Evolutionary conservation across 2,797 vertebrate genomes (phyloP).

Genomic region (Liparis tanakae): DNA sequence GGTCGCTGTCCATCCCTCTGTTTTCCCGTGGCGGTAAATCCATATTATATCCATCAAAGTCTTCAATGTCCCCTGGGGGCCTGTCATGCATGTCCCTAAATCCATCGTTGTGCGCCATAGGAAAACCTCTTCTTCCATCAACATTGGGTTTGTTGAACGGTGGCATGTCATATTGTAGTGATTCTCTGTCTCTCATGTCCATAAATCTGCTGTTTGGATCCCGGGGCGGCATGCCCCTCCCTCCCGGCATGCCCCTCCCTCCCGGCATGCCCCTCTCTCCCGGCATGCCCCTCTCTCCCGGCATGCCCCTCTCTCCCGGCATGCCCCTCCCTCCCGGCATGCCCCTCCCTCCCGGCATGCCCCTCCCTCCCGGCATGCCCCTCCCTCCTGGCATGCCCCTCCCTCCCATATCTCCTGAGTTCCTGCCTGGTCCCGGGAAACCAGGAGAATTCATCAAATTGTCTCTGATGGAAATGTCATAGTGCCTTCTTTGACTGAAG

Average conservation of each 20-base stretch:
- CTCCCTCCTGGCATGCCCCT: constrained; percentile 71
- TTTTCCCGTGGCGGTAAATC: constrained; percentile 76
- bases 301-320: constrained; percentile 85
- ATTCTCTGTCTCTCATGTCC: constrained; percentile 89
- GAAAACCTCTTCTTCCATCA: constrained; percentile 81
- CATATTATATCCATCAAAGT: constrained; percentile 74
- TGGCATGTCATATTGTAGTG: constrained; percentile 82
- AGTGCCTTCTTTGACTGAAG: constrained; percentile 85
- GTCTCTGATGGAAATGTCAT: constrained; percentile 74
- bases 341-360: no score
- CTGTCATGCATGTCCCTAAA: constrained; percentile 88
- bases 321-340: no score
- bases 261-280: constrained; percentile 80
- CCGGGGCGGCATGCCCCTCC: constrained; percentile 86
- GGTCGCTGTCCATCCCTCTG: constrained; percentile 78
- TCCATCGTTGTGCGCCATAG: constrained; percentile 75
- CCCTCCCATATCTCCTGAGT: constrained; percentile 85
- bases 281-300: constrained; percentile 27
- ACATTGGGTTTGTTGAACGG: constrained; percentile 79
- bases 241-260: constrained; percentile 44
- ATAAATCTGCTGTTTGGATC: constrained; percentile 84
- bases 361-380: constrained; percentile 77
- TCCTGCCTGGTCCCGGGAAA: constrained; percentile 86
- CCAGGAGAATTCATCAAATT: constrained; percentile 83
- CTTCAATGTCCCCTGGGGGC: constrained; percentile 67